phyloP scores from a whole-genome alignment of 1,140 invertebrate species.

The Rhysida immarginata region DNA sequence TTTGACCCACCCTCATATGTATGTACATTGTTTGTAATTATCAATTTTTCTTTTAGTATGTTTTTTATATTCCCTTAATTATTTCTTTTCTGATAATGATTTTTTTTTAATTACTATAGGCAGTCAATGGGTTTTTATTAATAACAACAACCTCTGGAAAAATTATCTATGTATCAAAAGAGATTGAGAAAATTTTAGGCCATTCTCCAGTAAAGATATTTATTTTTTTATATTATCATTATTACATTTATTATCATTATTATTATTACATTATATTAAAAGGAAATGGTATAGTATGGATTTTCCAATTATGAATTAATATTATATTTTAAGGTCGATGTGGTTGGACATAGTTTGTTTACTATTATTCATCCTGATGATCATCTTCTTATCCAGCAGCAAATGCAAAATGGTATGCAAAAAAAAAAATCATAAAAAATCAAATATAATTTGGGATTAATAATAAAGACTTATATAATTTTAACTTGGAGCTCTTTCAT shows the following conservation, averaged over 20 bases:
- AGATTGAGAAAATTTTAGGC: constrained; percentile 63
- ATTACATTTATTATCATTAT: no score
- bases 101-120: no score
- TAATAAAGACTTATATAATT: constrained; percentile 3
- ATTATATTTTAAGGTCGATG: constrained; percentile 45
- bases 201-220: constrained; percentile 55
- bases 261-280: no score
- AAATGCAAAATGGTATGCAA: constrained; percentile 47
- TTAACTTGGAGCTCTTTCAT: background rate
- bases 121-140: constrained; percentile 52
- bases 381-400: constrained; percentile 47
- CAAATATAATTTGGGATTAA: constrained; percentile 17
- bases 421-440: no score
- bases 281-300: no score
- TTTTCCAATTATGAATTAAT: no score
- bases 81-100: no score
- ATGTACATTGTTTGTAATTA: no score
- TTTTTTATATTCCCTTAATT: constrained; percentile 7
- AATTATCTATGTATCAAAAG: constrained; percentile 71
- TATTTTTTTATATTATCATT: constrained; percentile 4
- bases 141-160: constrained; percentile 64
- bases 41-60: no score
- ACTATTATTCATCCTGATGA: constrained; percentile 62
- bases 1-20: no score
- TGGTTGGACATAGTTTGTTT: constrained; percentile 67